Evolutionary conservation across 1,140 invertebrate species (phyloP).

Genomic region (Drosophila biarmipes): DNA sequence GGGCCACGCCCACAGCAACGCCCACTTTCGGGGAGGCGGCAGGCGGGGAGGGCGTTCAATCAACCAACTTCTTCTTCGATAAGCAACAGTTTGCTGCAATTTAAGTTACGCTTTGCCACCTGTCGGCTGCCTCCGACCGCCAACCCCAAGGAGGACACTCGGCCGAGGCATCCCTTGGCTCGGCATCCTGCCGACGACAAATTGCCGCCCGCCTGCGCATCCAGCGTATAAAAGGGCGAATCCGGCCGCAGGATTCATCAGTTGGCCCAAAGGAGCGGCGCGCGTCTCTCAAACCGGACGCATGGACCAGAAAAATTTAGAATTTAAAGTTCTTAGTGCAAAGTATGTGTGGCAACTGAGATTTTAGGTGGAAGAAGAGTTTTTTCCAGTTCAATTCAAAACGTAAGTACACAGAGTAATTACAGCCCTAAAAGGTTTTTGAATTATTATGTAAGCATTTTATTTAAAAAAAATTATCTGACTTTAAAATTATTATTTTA

Average conservation of each 20-base stretch:
- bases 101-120: constrained; percentile 75
- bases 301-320: constrained; percentile 8
- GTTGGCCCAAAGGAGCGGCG: constrained; percentile 69
- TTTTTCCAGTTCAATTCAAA: background rate
- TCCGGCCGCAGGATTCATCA: constrained; percentile 47
- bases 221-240: constrained; percentile 65
- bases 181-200: constrained; percentile 34
- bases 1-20: constrained; percentile 19
- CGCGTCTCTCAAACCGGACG: constrained; percentile 63
- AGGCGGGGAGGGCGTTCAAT: constrained; percentile 25
- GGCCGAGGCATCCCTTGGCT: constrained; percentile 29
- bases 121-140: constrained; percentile 25
- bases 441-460: too few relatives aligned
- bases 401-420: constrained; percentile 16
- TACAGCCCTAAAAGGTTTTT: background rate
- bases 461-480: too few relatives aligned
- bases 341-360: background rate
- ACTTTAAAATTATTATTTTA: too few relatives aligned
- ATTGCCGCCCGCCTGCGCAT: constrained; percentile 33
- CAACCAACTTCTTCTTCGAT: constrained; percentile 39
- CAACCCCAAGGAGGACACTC: constrained; percentile 3
- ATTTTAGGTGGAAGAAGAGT: background rate
- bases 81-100: constrained; percentile 79
- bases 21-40: background rate
- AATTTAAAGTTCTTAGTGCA: constrained; percentile 17